Base-by-base conservation (phyloP, 1,140 invertebrate species). In the Hycleus phaleratus region DNA sequence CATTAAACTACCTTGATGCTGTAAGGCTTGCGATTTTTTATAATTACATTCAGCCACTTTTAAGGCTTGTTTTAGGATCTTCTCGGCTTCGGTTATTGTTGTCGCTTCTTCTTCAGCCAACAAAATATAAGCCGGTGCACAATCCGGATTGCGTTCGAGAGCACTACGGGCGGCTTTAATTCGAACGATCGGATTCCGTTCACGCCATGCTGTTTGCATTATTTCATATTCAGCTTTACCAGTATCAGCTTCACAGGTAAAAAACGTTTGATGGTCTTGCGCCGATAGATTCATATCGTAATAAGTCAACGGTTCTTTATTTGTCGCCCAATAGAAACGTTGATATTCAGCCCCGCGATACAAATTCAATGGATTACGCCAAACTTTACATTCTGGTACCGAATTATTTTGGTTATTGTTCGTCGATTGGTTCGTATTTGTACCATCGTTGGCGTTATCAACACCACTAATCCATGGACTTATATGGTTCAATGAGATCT, bases 261-360 rank as follows among this genome's bases (percentile, higher is more conserved):
- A 98, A 77, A 97, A 97, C 7, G 93, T 97, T 74, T 98, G 96
- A 77, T 98, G 95, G 78, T 98, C 96, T 78, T 98, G 95, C 10
- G 96, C 95, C 1, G 95, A 97, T 6, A 99, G 77, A 76, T 98
- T 99, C 95, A 98, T 98, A 70, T 98, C 97, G 74, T 98, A 98
- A 76, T 96, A 98, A 0, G 97, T 98, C 25, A 98, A 78, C 0
- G 96, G 95, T 65, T 98, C 95, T 74, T 95, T 95, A 63, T 88
- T 90, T 0, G 91, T 95, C 0, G 87, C 85, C 84, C 86, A 89
- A 69, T 87, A 91, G 75, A 95, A 96, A 38, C 95, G 79, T 65
- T 93, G 89, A 77, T 99, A 98, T 73, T 99, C 96, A 4, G 95
- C 91, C 0, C 95, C 96, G 39, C 96, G 84, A 74, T 97, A 95